Evolutionary conservation across 2,797 vertebrate genomes (phyloP), one percentile per base, ranked within the genome.

Genomic region (Jordanella pulchra): DNA sequence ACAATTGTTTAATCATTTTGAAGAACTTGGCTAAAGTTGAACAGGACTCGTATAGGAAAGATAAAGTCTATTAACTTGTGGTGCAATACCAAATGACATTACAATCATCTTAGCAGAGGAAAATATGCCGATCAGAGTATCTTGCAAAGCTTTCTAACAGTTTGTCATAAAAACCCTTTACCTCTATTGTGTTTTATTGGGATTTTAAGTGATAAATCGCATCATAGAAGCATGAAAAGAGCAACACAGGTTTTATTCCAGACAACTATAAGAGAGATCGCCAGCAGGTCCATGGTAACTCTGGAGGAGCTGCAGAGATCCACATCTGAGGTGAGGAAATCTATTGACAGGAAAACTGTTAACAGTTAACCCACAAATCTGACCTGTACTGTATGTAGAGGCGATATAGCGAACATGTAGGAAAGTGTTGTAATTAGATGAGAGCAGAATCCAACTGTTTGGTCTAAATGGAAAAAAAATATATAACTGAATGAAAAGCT

Each of bases 281-380:
- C 18, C 21, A n/a, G 3, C 4, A 53, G 53, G n/a, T 25, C 14
- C 11, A 5, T 27, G 12, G 53, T 27, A 54, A 14, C 53, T 14
- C 53, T 54, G 53, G 53, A 54, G n/a, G 53, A 54, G 53, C 53
- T 54, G 50, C 50, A 53, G 50, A 53, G 50, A 53, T 53, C 50
- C 50, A 53, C 21, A 53, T 23, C 7, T 53, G 9, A n/a, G 12
- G 23, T 53, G 48, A 50, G 48, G 48, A 2, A 50, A 50, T 6
- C 48, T 50, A 18, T 23, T 50, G 48, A 23, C 18, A 23, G 47
- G 47, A 7, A 0, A 50, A 50, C 17, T 21, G 47, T 50, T 50
- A 50, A 18, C 7, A 2, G 7, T 18, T 17, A 3, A 50, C 47
- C 47, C 47, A 50, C 18, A 50, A 50, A 50, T 50, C 48, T 50